Evolutionary conservation across 1,140 invertebrate genomes (phyloP).

Genomic region (Diorhabda carinulata): DNA sequence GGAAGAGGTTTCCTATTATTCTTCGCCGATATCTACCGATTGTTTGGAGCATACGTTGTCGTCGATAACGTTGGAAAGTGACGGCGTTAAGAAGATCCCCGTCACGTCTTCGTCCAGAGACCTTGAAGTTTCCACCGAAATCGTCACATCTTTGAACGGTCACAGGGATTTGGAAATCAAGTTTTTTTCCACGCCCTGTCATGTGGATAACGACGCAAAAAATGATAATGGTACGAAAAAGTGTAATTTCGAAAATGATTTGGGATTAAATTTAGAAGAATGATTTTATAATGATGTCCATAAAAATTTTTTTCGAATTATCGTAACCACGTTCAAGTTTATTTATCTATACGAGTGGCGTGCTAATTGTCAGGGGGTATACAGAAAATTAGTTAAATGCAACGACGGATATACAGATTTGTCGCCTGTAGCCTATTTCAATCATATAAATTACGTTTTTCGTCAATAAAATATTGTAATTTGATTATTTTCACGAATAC

Average conservation of each 20-base stretch:
- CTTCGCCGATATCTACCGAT: slow-evolving; percentile 8
- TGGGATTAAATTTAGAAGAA: slow-evolving; percentile 8
- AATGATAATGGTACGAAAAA: not conserved
- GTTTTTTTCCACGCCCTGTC: slow-evolving; percentile 44
- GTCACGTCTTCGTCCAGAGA: slow-evolving; percentile 38
- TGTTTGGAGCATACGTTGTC: slow-evolving; percentile 28
- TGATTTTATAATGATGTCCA: not conserved
- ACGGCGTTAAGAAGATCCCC: slow-evolving; percentile 19
- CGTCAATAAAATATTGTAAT: no score
- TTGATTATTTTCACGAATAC: no score
- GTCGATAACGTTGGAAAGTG: slow-evolving; percentile 29
- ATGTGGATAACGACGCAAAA: not conserved
- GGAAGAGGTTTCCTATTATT: slow-evolving; percentile 3
- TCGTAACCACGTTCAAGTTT: no score
- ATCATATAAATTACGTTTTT: no score
- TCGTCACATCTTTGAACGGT: slow-evolving; percentile 71
- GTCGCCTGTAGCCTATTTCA: no score
- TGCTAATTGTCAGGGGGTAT: no score
- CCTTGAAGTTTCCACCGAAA: slow-evolving; percentile 71
- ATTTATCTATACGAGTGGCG: not conserved
- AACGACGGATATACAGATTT: no score
- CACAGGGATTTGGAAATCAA: slow-evolving; percentile 75
- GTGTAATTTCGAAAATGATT: slow-evolving; percentile 12
- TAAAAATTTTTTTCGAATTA: no score
- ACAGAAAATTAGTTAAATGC: no score